A percentile compares a stretch with the other conserved stretches of the same genome.
Evolutionary conservation across 1,140 invertebrate species (phyloP).

Genomic region (Philotrypesis tridentata): DNA sequence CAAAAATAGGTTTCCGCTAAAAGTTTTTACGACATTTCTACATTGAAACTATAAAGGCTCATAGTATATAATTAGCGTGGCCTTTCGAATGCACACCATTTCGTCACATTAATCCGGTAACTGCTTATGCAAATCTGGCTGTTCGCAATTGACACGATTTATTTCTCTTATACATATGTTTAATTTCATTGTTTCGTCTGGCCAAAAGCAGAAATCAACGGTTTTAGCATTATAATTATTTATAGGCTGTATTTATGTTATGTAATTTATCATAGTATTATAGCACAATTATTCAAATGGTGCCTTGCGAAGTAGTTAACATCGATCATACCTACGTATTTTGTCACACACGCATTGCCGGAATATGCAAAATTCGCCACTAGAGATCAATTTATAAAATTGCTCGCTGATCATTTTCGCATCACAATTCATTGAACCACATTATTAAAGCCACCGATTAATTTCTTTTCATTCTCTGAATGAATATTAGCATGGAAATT

Average conservation of each 20-base stretch:
- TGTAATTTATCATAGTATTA: not conserved
- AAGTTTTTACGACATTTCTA: not conserved
- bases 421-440: not conserved
- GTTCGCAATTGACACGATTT: not conserved
- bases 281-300: not conserved
- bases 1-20: not conserved
- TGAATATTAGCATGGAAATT: not conserved
- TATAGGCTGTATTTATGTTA: not conserved
- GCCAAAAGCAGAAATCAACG: not conserved
- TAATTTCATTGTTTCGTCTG: too few species aligned
- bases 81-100: not conserved
- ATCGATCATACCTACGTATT: not conserved
- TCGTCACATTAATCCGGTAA: not conserved
- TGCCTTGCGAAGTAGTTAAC: not conserved
- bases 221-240: not conserved
- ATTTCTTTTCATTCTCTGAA: not conserved
- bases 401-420: not conserved
- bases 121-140: not conserved
- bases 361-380: not conserved
- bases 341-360: not conserved
- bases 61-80: not conserved
- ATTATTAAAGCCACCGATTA: not conserved
- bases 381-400: constrained; percentile 20
- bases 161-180: not conserved
- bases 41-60: not conserved